A percentile compares a stretch with the other conserved stretches of the same genome.
Evolutionary conservation across 2,888 invertebrate species (phyloP).

Genomic region (Lasioglossum calceatum): DNA sequence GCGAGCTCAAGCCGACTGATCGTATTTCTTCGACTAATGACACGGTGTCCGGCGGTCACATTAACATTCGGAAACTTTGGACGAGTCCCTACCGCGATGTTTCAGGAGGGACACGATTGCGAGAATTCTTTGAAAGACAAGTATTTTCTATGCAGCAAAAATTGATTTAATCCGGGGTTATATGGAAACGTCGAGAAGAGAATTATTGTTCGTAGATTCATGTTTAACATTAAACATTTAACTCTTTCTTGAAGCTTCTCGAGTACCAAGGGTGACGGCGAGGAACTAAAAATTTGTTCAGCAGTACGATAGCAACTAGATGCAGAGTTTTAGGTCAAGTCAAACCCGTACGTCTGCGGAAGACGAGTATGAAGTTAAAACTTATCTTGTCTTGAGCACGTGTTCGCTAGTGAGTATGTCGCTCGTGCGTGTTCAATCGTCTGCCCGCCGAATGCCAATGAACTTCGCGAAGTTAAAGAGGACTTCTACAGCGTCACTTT

Average conservation of each 20-base stretch:
- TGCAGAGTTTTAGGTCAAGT: not conserved
- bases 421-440: not conserved
- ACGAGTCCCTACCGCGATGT: not conserved
- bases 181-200: no score
- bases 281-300: not conserved
- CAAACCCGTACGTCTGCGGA: not conserved
- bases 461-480: not conserved
- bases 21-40: not conserved
- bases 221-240: no score
- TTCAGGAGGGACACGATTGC: not conserved
- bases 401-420: not conserved
- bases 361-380: not conserved
- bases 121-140: not conserved
- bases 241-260: not conserved
- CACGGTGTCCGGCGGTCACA: not conserved
- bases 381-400: not conserved
- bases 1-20: not conserved
- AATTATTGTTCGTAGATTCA: no score
- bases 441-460: not conserved
- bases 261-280: not conserved
- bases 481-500: not conserved
- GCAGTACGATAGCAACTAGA: not conserved
- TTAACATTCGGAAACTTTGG: not conserved
- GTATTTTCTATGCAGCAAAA: no score
- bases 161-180: no score